A percentile compares a stretch with the other conserved stretches of the same genome.
phyloP scores from a whole-genome alignment of 2,797 vertebrate genomes.

The Pangasius larnaudii region DNA sequence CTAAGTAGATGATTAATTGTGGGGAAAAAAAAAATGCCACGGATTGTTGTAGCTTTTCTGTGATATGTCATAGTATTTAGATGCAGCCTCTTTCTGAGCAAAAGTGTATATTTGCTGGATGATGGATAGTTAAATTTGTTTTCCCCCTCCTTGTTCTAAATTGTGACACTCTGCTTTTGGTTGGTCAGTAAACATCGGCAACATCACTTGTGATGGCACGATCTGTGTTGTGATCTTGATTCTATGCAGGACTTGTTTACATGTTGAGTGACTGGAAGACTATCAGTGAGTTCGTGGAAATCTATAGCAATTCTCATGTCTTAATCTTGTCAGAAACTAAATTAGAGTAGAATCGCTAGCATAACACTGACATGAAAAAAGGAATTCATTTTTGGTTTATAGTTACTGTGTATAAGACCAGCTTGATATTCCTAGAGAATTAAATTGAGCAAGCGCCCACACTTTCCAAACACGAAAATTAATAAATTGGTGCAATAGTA shows the following conservation, averaged over 20 bases:
- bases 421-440: background rate
- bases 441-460: background rate
- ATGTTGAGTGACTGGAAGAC: background rate
- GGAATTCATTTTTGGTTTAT: background rate
- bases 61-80: background rate
- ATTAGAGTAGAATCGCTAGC: background rate
- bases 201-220: background rate
- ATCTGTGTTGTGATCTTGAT: background rate
- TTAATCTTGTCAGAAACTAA: background rate
- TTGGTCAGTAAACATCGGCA: background rate
- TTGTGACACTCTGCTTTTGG: background rate
- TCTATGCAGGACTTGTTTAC: background rate
- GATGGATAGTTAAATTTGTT: background rate
- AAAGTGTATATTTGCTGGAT: background rate
- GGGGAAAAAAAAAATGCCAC: background rate
- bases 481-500: background rate
- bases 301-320: background rate
- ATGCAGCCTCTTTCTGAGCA: no score
- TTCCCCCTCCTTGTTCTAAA: background rate
- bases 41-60: background rate
- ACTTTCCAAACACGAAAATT: background rate
- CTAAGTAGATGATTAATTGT: background rate
- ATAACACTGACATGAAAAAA: background rate
- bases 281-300: background rate
- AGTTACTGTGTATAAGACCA: background rate